Evolutionary conservation across 2,113 vertebrate genomes (phyloP), one percentile per base, ranked within the genome.

Genomic region (Bagarius yarrelli): DNA sequence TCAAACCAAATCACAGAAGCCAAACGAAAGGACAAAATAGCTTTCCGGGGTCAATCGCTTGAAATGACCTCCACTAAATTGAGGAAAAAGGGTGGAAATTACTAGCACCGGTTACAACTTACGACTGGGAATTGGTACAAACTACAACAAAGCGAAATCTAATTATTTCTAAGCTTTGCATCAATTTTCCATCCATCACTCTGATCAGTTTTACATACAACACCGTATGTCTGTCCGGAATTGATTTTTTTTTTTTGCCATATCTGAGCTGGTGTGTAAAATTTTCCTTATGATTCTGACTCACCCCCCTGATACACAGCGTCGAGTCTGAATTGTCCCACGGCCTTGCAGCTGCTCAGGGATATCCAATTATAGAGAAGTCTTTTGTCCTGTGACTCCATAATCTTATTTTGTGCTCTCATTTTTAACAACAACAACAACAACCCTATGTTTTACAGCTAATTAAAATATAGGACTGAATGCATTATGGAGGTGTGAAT

Each of bases 341-440:
- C 44, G 8, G 67, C 13, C 13, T 50, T n/a, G 18, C 14, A 25
- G 67, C n/a, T 71, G 47, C 25, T 71, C 69, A 19, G 44, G 16
- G 30, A 71, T 70, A 27, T 70, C 66, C 36, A 25, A 70, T 47
- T 70, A 70, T 47, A 25, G 6, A 2, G 23, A 2, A 27, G 25
- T 52, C 15, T 52, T 30, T 52, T 19, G 9, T 71, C 69, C 44
- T 27, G 25, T 71, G 69, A 70, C 44, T 71, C 47, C 16, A 52
- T 52, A 70, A 67, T 44, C 34, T n/a, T 67, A n/a, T 66, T 66
- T 36, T 40, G 23, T 23, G 8, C 15, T 14, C 4, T n/a, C 4
- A 40, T 67, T 67, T 67, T 44, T 59, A 59, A 61, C 57, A 60
- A 60, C 59, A 61, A 32, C 60, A 64, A 36, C 61, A 64, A 36